Evolutionary conservation across 2,797 vertebrate genomes (phyloP), one percentile per base, ranked within the genome.

Genomic region (Podargus strigoides): DNA sequence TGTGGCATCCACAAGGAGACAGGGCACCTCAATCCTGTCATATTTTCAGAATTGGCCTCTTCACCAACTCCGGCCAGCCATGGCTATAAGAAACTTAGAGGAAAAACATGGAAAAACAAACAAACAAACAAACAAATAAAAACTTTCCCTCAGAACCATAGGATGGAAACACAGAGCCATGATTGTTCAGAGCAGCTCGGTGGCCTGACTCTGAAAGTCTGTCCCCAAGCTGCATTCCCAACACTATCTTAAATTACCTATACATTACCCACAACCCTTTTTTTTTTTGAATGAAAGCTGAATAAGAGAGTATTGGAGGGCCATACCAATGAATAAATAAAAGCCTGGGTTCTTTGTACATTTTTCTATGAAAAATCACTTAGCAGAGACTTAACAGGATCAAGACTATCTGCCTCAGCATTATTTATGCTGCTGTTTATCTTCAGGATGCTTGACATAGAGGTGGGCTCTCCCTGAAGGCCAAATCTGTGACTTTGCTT

Each of bases 391-490:
- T 19, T 75, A 85, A 42, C 28, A 41, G 52, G 55, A 93, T 41
- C 44, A 78, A 89, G 55, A 52, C 28, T 46, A 52, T 50, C 58
- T 67, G 67, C n/a, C 47, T 82, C 81, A 59, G 63, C 32, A 76
- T 30, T 59, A 41, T 87, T 96, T 86, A 78, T 37, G 36, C 69
- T 89, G 26, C 58, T 94, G 62, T 93, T 95, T 94, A 62, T 86
- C 74, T 88, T 94, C 63, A 74, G 60, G 30, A 59, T 56, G 37
- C 19, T 69, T 78, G 76, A 84, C 64, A 79, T 1, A 56, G 24
- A 88, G 59, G 87, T 77, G 87, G 32, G 46, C 16, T 73, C 52
- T 78, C 50, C 30, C 66, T 73, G 44, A 91, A 94, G 82, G 82
- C 59, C 63, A 59, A 60, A 79, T 59, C 70, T 72, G 47, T 50